Conservation (phyloP, 1,140 invertebrate genomes). For the Carcinoscorpius rotundicauda region DNA sequence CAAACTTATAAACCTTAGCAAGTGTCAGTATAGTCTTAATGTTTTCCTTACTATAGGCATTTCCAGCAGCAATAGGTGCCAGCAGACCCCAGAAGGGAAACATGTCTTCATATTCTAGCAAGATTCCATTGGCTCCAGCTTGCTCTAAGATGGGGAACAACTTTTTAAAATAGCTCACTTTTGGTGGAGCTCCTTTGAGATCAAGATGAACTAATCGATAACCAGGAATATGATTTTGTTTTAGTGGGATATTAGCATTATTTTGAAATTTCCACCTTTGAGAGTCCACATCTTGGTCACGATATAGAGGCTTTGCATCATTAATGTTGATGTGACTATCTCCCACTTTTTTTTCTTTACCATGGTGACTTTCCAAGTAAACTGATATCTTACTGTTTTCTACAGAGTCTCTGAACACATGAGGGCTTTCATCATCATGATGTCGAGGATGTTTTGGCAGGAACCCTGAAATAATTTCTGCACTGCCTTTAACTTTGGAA, state of each 20-base stretch:
- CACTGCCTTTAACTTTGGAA: too few species aligned
- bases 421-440: neutral
- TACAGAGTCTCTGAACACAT: neutral
- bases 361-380: neutral
- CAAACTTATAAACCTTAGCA: conserved; percentile 51
- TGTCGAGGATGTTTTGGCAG: too few species aligned
- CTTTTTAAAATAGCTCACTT: conserved; percentile 50
- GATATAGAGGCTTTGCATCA: neutral
- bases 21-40: conserved; percentile 49
- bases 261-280: too few species aligned
- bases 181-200: conserved; percentile 57
- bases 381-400: neutral
- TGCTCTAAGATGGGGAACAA: conserved; percentile 41
- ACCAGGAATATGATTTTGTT: conserved; percentile 16
- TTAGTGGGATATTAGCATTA: neutral
- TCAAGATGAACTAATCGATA: conserved; percentile 53
- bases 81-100: conserved; percentile 73
- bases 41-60: conserved; percentile 60
- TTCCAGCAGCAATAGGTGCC: conserved; percentile 49
- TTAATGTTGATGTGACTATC: neutral
- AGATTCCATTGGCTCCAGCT: conserved; percentile 74
- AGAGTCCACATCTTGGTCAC: too few species aligned
- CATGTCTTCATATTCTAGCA: conserved; percentile 88
- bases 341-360: neutral
- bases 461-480: too few species aligned